A percentile compares a stretch with the other conserved stretches of the same genome.
Evolutionary conservation across 2,797 vertebrate species (phyloP).

Genomic region (Sebastes paucispinis): DNA sequence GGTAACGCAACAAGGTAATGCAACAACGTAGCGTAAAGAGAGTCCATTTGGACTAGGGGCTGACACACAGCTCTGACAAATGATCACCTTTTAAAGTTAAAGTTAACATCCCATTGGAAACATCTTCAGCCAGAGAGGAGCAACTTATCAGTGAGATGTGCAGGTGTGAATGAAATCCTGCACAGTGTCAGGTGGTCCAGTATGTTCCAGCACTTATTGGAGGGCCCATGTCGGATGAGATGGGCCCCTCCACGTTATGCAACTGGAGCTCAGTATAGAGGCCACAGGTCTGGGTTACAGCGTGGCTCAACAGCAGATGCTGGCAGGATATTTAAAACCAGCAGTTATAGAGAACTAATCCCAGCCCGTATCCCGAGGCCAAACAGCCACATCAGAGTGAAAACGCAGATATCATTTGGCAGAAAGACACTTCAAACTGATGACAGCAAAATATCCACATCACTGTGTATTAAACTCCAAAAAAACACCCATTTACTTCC

Average conservation of each 20-base stretch:
- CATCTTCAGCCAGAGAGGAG: background rate
- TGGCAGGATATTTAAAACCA: conserved; percentile 9
- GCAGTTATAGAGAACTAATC: background rate
- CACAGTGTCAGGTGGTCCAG: background rate
- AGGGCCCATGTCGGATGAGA: background rate
- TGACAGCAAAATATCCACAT: background rate
- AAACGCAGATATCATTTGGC: background rate
- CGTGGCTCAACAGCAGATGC: background rate
- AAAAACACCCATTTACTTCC: background rate
- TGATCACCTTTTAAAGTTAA: background rate
- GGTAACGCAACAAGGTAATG: rapidly evolving
- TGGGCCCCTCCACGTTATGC: background rate
- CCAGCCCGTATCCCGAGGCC: background rate
- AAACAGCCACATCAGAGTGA: background rate
- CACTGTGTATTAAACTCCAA: background rate
- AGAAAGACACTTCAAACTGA: background rate
- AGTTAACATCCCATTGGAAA: too few species aligned
- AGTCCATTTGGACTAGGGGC: too few species aligned
- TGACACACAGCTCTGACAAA: too few species aligned
- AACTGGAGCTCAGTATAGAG: background rate
- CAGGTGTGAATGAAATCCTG: conserved; percentile 8
- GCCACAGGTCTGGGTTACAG: background rate
- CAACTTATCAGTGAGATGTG: background rate
- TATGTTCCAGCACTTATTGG: background rate
- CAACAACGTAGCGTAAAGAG: too few species aligned